phyloP scores from a whole-genome alignment of 2,797 vertebrate genomes.

The Sebastes aleutianus region DNA sequence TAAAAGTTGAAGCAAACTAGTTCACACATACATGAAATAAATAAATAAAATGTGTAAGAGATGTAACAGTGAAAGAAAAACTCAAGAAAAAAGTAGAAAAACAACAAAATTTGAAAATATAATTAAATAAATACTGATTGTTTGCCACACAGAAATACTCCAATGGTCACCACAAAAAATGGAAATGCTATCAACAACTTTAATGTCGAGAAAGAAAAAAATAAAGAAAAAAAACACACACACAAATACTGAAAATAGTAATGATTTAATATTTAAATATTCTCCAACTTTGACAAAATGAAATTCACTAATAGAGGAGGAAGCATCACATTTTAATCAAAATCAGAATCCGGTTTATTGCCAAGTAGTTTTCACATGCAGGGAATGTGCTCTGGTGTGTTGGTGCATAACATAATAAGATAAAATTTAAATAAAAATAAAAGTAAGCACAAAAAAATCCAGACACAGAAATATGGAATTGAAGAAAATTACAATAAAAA shows the following conservation, averaged over 20 bases:
- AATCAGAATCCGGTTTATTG: background rate
- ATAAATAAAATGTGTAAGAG: background rate
- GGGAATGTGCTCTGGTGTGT: too few relatives aligned
- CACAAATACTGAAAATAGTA: background rate
- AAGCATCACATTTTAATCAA: background rate
- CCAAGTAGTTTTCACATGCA: background rate
- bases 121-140: background rate
- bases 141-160: background rate
- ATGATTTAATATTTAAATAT: background rate
- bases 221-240: background rate
- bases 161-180: background rate
- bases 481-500: too few relatives aligned
- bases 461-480: too few relatives aligned
- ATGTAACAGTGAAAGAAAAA: background rate
- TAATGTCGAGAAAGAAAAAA: background rate
- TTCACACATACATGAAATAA: too few relatives aligned
- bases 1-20: background rate
- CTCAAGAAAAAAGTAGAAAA: background rate
- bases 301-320: background rate
- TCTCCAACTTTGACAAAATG: background rate
- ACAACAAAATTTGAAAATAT: background rate
- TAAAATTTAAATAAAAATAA: too few relatives aligned
- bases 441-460: too few relatives aligned
- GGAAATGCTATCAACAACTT: fast-evolving
- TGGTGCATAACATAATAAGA: too few relatives aligned